Evolutionary conservation across 2,113 vertebrate species (phyloP).

Genomic region (Canis aureus): DNA sequence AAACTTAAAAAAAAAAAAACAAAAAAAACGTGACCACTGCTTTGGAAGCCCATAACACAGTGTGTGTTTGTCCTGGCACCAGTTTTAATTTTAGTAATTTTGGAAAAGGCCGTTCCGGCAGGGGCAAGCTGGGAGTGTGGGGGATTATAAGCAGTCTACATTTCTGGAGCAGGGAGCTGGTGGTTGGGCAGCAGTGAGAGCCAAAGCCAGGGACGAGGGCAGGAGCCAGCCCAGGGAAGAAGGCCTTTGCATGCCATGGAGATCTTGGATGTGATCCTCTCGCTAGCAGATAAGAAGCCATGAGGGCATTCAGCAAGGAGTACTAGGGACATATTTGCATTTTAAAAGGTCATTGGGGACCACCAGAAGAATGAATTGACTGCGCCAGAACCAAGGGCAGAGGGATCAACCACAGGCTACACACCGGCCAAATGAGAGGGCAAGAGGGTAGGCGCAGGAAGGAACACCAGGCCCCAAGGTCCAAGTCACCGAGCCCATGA

Average conservation of each 20-base stretch:
- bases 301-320: neutral
- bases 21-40: neutral
- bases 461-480: fast-evolving
- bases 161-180: neutral
- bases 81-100: neutral
- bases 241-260: neutral
- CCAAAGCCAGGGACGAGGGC: neutral
- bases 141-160: neutral
- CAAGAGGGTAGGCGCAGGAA: fast-evolving
- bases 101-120: neutral
- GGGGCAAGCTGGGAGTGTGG: neutral
- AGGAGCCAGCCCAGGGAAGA: neutral
- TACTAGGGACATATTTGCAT: neutral
- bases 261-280: neutral
- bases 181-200: neutral
- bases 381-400: neutral
- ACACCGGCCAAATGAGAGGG: neutral
- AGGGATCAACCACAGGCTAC: neutral
- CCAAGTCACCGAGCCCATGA: neutral
- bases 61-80: neutral
- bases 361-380: neutral
- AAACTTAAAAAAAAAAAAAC: no score
- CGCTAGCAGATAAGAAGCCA: neutral
- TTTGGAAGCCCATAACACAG: neutral
- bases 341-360: neutral